These are phyloP conservation scores for Pseudobourletiella spinata DNA, from an alignment of 1,140 invertebrate species.

Conservation along the genomic window DNA sequence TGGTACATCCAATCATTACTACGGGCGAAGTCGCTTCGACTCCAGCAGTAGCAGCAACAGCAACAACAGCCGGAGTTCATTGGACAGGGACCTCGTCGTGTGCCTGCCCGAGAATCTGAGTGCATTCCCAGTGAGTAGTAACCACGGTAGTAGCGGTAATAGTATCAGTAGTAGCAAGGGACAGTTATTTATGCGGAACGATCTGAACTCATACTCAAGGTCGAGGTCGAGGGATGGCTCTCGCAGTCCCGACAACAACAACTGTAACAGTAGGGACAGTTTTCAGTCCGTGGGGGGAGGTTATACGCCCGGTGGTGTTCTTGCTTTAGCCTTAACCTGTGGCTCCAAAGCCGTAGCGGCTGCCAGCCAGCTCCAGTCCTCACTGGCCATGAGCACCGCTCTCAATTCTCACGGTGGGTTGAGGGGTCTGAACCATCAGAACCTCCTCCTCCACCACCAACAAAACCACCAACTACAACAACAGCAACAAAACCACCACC, in stretches of 20 bases:
- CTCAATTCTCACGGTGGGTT: neutral
- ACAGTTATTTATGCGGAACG: neutral
- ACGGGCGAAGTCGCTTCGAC: neutral
- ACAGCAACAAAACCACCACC: too few species aligned
- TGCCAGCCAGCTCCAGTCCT: neutral
- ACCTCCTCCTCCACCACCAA: too few species aligned
- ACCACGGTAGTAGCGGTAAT: neutral
- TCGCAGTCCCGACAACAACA: slow-evolving; percentile 22
- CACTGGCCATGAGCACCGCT: neutral
- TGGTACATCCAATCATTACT: slow-evolving; percentile 9
- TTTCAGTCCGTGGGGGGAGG: neutral
- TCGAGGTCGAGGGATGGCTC: slow-evolving; percentile 14
- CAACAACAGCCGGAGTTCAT: neutral
- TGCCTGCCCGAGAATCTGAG: slow-evolving; percentile 15
- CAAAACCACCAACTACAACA: too few species aligned
- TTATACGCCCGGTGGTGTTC: slow-evolving; percentile 28
- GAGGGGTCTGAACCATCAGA: too few species aligned
- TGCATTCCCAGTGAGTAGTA: neutral
- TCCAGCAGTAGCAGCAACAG: neutral
- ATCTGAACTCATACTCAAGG: slow-evolving; percentile 2
- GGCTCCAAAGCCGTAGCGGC: slow-evolving; percentile 30
- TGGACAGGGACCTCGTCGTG: neutral
- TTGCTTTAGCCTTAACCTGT: slow-evolving; percentile 32
- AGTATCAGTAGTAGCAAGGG: neutral
- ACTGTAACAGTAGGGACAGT: slow-evolving; percentile 8